Percentiles rank a stretch among this genome's conserved stretches.
These are phyloP conservation scores for Pelmatolapia mariae DNA, from an alignment of 2,113 vertebrate genomes.

Conservation along the genomic window DNA sequence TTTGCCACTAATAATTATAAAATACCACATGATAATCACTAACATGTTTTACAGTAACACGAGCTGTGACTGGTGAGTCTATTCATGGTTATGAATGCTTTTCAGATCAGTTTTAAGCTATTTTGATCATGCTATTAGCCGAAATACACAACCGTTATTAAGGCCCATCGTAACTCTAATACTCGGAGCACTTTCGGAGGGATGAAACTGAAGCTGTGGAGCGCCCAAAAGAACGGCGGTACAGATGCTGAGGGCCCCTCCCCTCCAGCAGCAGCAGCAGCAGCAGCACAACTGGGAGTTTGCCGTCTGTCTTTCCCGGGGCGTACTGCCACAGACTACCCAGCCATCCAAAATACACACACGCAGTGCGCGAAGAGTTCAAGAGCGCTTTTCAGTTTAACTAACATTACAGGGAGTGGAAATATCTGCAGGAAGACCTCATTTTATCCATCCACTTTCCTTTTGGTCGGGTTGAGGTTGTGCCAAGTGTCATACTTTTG, in stretches of 20 bases:
- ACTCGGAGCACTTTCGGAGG: background rate
- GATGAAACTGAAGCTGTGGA: background rate
- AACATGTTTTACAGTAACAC: background rate
- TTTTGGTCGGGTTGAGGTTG: background rate
- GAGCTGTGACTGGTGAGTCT: background rate
- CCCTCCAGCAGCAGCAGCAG: constrained; percentile 19
- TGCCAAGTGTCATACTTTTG: background rate
- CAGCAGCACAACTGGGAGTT: constrained; percentile 22
- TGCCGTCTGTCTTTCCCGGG: constrained; percentile 18
- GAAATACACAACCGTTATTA: background rate
- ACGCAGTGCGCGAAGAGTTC: constrained; percentile 35
- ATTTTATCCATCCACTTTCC: background rate
- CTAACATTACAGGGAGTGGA: constrained; percentile 29
- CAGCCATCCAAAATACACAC: constrained; percentile 10
- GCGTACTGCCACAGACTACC: constrained; percentile 8
- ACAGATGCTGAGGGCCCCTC: constrained; percentile 44
- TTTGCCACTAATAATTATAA: background rate
- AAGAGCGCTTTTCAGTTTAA: constrained; percentile 1
- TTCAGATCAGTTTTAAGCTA: background rate
- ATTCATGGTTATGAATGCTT: background rate
- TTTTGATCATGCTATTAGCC: background rate
- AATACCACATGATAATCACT: background rate
- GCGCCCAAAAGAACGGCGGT: background rate
- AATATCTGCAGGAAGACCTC: constrained; percentile 7
- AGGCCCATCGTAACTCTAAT: background rate